Evolutionary conservation across 2,113 vertebrate genomes (phyloP).

Genomic region (Narcine bancroftii): DNA sequence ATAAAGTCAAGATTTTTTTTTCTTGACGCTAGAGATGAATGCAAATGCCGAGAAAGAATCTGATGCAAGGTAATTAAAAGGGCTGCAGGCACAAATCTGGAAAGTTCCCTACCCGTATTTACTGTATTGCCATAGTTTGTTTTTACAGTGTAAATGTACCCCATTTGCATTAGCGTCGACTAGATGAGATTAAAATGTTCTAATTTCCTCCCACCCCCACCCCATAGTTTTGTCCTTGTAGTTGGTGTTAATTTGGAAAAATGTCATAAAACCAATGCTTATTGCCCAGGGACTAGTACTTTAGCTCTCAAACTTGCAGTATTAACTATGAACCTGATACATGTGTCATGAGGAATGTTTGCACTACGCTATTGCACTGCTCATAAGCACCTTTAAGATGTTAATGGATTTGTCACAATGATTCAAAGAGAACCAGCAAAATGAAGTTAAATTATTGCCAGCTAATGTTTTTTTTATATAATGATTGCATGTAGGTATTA

Average conservation of each 20-base stretch:
- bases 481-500: conserved; percentile 19
- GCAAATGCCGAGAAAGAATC: neutral
- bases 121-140: neutral
- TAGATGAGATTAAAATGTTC: neutral
- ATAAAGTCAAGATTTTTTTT: neutral
- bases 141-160: neutral
- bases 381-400: conserved; percentile 12
- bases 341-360: neutral
- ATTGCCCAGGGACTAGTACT: neutral
- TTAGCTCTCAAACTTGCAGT: neutral
- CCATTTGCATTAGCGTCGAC: neutral
- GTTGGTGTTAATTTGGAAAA: neutral
- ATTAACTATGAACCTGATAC: neutral
- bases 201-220: neutral
- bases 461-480: neutral
- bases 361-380: conserved; percentile 20
- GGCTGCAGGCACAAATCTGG: neutral
- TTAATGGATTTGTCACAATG: neutral
- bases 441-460: conserved; percentile 6
- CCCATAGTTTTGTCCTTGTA: neutral
- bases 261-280: neutral
- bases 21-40: neutral
- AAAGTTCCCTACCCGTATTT: neutral
- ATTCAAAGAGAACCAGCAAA: neutral
- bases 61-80: neutral